Evolutionary conservation across 1,140 invertebrate species (phyloP), one percentile per base, ranked within the genome.

Genomic region (Cyrtorhinus lividipennis): DNA sequence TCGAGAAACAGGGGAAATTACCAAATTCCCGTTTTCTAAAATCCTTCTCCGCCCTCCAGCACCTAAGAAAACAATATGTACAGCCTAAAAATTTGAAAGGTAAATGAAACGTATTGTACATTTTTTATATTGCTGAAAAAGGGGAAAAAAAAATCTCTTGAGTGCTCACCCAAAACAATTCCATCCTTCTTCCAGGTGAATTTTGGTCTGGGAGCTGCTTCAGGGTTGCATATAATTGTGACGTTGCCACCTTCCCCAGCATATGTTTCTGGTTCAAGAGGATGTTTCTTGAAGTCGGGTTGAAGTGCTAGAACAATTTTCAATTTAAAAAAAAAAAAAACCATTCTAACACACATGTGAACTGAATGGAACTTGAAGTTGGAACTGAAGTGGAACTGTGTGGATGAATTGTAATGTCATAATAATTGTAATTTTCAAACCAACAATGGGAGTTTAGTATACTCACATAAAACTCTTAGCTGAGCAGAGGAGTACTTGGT

Each of bases 151-250:
- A n/a, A n/a, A n/a, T n/a, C n/a, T n/a, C n/a, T n/a, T n/a, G n/a
- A n/a, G n/a, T n/a, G n/a, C n/a, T 68, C 75, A 64, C 85, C 89
- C 57, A 95, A 80, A 1, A 86, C 76, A 69, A 84, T 85, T 20
- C 87, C 89, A 77, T 97, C 86, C 73, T 93, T 93, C 70, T 88
- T 88, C 94, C 94, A 98, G 45, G 83, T 79, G 70, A 93, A 93
- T 67, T 83, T 83, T 0, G 95, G 91, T 66, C 78, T 80, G 1
- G 95, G 95, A 2, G 94, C 92, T 20, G 92, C 93, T 78, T 98
- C 95, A 0, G 95, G 94, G 68, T 89, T 84, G 74, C 95, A 98
- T 44, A 81, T 78, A 59, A 98, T 86, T 0, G 93, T 96, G 0
- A 92, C 85, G 74, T 96, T 96, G 45, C 91, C 90, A 64, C 83